phyloP scores from a whole-genome alignment of 2,888 invertebrate genomes.

The Andrena praecox region DNA sequence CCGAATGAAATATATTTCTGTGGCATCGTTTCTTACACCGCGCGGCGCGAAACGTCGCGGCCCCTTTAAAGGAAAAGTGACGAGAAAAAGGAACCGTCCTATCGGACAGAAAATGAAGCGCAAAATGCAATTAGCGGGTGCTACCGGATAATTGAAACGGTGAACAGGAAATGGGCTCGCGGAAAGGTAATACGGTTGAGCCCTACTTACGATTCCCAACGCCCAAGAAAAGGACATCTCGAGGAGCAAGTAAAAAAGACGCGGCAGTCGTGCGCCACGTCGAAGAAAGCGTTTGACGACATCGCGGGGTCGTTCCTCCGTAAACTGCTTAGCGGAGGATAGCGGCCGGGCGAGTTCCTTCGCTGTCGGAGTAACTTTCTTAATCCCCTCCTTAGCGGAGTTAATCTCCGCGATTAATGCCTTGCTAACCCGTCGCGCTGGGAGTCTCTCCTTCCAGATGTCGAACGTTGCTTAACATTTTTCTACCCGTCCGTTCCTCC shows the following conservation, averaged over 20 bases:
- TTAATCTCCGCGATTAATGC: slow-evolving; percentile 79
- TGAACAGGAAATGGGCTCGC: slow-evolving; percentile 46
- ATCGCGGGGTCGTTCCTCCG: slow-evolving; percentile 53
- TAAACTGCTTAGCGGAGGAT: slow-evolving; percentile 71
- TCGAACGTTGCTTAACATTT: slow-evolving; percentile 22
- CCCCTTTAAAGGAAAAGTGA: no score
- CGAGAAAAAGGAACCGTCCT: slow-evolving; percentile 12
- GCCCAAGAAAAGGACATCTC: slow-evolving; percentile 37
- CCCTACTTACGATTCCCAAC: slow-evolving; percentile 49
- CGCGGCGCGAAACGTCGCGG: background rate
- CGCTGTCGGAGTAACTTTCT: slow-evolving; percentile 70
- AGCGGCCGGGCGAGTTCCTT: slow-evolving; percentile 61
- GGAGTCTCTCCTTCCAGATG: slow-evolving; percentile 21
- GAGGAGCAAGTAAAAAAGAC: slow-evolving; percentile 25
- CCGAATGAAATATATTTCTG: background rate
- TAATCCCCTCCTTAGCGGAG: slow-evolving; percentile 74
- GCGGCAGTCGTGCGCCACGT: slow-evolving; percentile 11
- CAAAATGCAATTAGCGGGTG: slow-evolving; percentile 50
- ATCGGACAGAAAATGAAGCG: slow-evolving; percentile 42
- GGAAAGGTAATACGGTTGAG: slow-evolving; percentile 52
- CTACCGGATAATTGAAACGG: slow-evolving; percentile 57
- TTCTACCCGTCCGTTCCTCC: background rate
- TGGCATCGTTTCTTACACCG: background rate
- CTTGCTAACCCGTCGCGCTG: slow-evolving; percentile 50
- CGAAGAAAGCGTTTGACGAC: slow-evolving; percentile 62